Percentiles rank a stretch among this genome's conserved stretches.
These are phyloP conservation scores for Rhingia campestris DNA, from an alignment of 2,888 invertebrate genomes.

Conservation along the genomic window DNA sequence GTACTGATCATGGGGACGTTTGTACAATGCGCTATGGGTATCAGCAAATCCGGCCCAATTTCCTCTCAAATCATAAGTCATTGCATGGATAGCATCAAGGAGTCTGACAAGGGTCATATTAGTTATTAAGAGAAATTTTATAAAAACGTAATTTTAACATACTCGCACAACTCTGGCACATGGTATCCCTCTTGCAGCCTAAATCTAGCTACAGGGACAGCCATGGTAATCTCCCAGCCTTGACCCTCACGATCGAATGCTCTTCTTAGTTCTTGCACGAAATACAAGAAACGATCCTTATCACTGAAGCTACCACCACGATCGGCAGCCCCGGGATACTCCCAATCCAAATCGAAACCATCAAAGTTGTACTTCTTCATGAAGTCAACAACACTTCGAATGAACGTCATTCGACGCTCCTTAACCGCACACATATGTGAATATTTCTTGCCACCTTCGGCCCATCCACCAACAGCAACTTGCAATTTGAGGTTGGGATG, in stretches of 20 bases:
- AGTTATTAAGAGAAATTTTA: neutral
- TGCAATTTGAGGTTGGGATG: conserved; percentile 90
- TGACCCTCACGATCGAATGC: conserved; percentile 90
- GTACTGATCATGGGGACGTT: conserved; percentile 93
- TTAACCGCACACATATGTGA: conserved; percentile 91
- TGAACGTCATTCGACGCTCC: conserved; percentile 87
- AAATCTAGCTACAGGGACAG: conserved; percentile 94
- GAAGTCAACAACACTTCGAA: conserved; percentile 89
- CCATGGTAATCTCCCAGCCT: conserved; percentile 94
- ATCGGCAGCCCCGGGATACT: conserved; percentile 94
- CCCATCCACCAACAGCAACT: conserved; percentile 95
- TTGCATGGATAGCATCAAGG: conserved; percentile 92
- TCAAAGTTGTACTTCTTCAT: conserved; percentile 91
- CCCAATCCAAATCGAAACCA: conserved; percentile 95
- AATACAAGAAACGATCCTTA: conserved; percentile 91
- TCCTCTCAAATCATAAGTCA: conserved; percentile 93
- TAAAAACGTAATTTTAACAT: conserved; percentile 81
- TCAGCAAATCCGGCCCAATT: conserved; percentile 97
- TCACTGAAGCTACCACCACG: conserved; percentile 92
- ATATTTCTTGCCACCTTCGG: conserved; percentile 94
- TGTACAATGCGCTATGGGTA: conserved; percentile 93
- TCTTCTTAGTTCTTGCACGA: conserved; percentile 90
- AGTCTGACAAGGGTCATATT: conserved; percentile 83
- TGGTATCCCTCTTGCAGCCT: conserved; percentile 94
- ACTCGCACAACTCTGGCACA: conserved; percentile 94